Percentiles rank a stretch among this genome's conserved stretches.
These are phyloP conservation scores for Zaprionus gabonicus DNA, from an alignment of 1,140 invertebrate genomes.

Conservation along the genomic window DNA sequence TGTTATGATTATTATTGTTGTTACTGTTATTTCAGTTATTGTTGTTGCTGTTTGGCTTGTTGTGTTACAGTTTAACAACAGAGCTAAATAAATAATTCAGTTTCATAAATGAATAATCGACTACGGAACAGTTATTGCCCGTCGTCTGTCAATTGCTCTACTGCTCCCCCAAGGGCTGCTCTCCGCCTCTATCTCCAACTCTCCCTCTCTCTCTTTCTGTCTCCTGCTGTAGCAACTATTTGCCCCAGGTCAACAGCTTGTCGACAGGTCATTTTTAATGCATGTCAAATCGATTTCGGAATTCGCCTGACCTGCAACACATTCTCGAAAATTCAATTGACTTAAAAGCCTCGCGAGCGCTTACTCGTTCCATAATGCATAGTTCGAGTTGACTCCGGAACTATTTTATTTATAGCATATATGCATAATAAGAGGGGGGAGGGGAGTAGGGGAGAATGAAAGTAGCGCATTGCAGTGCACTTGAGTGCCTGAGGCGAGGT, in stretches of 20 bases:
- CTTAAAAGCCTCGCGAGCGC: conserved; percentile 8
- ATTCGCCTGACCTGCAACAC: conserved; percentile 1
- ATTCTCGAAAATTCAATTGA: conserved; percentile 6
- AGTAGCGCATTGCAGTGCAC: neutral
- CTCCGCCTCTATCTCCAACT: neutral
- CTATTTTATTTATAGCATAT: neutral
- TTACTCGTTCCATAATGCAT: neutral
- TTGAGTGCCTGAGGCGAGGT: neutral
- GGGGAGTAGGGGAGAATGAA: neutral
- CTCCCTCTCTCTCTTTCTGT: neutral
- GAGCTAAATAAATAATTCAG: conserved; percentile 70
- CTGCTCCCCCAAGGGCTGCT: neutral
- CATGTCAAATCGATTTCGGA: conserved; percentile 30
- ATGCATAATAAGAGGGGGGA: neutral
- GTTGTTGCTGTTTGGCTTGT: conserved; percentile 21
- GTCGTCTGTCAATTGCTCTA: neutral
- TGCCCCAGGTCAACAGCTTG: conserved; percentile 29
- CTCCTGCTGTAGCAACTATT: neutral
- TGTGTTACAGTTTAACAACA: conserved; percentile 44
- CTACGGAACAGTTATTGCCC: conserved; percentile 26
- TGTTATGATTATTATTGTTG: conserved; percentile 52
- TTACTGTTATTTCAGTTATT: conserved; percentile 15
- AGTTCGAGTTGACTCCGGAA: neutral
- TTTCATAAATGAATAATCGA: conserved; percentile 52
- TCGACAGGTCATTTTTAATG: conserved; percentile 21